A percentile compares a stretch with the other conserved stretches of the same genome.
Conservation (phyloP, 2,888 invertebrate genomes). For the Lithosia quadra region DNA sequence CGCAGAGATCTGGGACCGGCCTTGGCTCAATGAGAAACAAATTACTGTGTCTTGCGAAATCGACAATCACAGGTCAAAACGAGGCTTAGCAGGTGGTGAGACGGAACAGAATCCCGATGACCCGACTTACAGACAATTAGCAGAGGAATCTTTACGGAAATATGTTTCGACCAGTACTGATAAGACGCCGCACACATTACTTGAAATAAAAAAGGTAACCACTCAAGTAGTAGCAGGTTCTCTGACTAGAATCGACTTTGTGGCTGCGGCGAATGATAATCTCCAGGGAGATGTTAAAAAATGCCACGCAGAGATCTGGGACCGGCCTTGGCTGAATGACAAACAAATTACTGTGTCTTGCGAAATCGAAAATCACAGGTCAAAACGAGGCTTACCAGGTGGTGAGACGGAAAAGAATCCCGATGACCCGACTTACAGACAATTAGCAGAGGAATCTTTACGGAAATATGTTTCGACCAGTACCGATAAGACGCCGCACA, state of each 20-base stretch:
- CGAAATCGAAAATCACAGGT: constrained; percentile 1
- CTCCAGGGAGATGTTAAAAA: neutral
- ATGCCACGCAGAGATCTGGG: neutral
- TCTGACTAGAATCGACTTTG: constrained; percentile 8
- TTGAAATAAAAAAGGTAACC: constrained; percentile 7
- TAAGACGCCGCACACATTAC: neutral
- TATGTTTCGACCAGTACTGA: constrained; percentile 22
- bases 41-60: constrained; percentile 48
- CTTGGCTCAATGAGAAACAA: constrained; percentile 44
- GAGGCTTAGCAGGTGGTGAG: constrained; percentile 3
- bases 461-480: neutral
- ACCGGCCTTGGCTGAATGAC: neutral
- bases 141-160: constrained; percentile 29
- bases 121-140: constrained; percentile 49
- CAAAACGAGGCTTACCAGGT: neutral
- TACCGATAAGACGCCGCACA: constrained; percentile 16
- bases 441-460: neutral
- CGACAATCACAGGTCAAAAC: constrained; percentile 23
- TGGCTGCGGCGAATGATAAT: constrained; percentile 80
- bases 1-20: constrained; percentile 54
- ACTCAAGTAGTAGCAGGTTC: constrained; percentile 7
- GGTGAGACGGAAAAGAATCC: neutral
- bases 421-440: neutral
- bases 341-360: constrained; percentile 9
- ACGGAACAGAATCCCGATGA: constrained; percentile 41